Base-by-base conservation (phyloP, 2,888 invertebrate genomes). In the Sphaeridia pumilis region DNA sequence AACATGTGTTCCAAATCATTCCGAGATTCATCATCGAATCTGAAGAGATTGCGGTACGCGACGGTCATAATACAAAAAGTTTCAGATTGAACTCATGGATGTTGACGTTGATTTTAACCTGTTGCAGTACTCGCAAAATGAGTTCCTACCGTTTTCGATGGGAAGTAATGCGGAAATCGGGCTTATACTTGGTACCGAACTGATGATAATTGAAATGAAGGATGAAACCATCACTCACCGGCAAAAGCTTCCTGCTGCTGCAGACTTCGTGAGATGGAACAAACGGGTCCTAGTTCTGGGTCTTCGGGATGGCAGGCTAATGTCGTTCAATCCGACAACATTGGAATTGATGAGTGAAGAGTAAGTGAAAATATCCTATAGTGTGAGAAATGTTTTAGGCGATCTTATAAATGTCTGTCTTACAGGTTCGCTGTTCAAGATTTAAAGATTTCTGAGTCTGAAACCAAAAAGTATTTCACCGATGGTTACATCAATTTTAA, bases 191-290 rank as follows among this genome's bases (percentile, higher is more conserved):
- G 56, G 53, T 12, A 41, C 46, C 26, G 55, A 56, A 26, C 46
- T 62, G 3, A 25, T 61, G 12, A 42, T 57, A 10, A 53, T 58
- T 27, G 59, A 61, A 10, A 47, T 48, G 14, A 46, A 56, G n/a
- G 38, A 36, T 12, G 57, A 59, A 22, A 28, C 44, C 5, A 46
- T 54, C 4, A 36, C 25, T 0, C 35, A 49, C 5, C 46, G 36
- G 12, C 24, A 58, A 2, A 34, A 47, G n/a, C 60, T 64, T 42
- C 4, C 47, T 1, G 42, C 53, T 10, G 21, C 34, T 2, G 55
- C 61, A 28, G 64, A 64, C 50, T 59, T 64, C 34, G 38, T 64
- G 43, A 45, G 60, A n/a, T 64, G 64, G 64, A 55, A 56, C 38
- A 56, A 58, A 5, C 60, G 60, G 1, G 46, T 64, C 21, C 27